Evolutionary conservation across 1,140 invertebrate species (phyloP), one percentile per base, ranked within the genome.

Genomic region (Lucilia cuprina): DNA sequence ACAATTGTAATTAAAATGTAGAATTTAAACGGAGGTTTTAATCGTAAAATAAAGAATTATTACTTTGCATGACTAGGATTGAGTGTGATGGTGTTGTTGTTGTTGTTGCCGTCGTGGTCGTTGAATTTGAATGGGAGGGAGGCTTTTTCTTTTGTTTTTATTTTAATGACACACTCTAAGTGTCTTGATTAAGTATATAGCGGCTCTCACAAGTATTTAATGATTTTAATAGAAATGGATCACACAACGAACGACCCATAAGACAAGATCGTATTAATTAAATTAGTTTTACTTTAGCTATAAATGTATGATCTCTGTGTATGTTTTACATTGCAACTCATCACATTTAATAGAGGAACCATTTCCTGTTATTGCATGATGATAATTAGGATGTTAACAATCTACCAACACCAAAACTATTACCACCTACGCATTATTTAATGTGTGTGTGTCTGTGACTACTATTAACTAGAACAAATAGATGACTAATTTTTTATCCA

Each of bases 311-410:
- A 80, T 19, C 65, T 70, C 21, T 25, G 19, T 49, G 77, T 30
- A 12, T 80, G 12, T 17, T 41, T 47, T 5, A 47, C 34, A 47
- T 17, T n/a, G n/a, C 55, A 60, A n/a, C n/a, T 60, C 17, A 41
- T 49, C 8, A 30, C 12, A 80, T 80, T 8, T 47, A 10, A 19
- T 49, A 47, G 77, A 35, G 82, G 82, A 83, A 83, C 82, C 82
- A 74, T 83, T 83, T 83, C 82, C 82, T 83, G 82, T 83, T 19
- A 47, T 74, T 65, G 82, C 21, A 21, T 78, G 34, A 78, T 78
- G 34, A 83, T 83, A 82, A 84, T 84, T 55, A 84, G 84, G 84
- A 84, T 83, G 82, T 74, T 50, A 49, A 21, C 19, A 21, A 7
- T 8, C 41, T 9, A 70, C n/a, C 50, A 55, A 80, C 77, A 80